Percentiles rank a stretch among this genome's conserved stretches.
These are phyloP conservation scores for Eretmochelys imbricata DNA, from an alignment of 2,113 vertebrate species.

Conservation along the genomic window DNA sequence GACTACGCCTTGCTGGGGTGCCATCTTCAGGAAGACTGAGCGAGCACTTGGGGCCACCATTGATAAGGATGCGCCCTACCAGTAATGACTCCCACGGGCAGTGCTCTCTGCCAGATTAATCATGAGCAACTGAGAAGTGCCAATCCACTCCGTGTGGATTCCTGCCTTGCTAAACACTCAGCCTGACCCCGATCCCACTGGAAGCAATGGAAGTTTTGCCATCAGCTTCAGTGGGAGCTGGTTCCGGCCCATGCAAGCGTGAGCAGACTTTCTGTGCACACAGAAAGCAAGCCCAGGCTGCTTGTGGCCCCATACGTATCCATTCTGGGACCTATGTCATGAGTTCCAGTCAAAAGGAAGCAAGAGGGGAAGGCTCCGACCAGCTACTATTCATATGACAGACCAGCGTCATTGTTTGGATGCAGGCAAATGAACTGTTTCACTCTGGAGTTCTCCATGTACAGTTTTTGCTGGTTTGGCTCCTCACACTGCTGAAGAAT, in stretches of 20 bases:
- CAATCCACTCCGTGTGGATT: background rate
- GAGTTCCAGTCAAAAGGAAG: background rate
- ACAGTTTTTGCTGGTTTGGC: background rate
- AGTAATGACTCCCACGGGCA: background rate
- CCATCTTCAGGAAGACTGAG: background rate
- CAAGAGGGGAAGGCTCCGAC: fast-evolving
- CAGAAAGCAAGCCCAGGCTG: background rate
- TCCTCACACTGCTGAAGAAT: background rate
- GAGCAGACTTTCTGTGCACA: background rate
- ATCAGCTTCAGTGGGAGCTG: background rate
- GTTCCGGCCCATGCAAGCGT: background rate
- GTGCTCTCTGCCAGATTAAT: background rate
- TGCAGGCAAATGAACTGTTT: background rate
- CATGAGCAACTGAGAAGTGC: background rate
- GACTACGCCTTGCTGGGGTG: background rate
- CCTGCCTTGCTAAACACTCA: background rate
- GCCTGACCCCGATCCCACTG: background rate
- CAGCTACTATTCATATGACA: background rate
- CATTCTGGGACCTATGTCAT: background rate
- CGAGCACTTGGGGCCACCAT: background rate
- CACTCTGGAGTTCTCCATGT: background rate
- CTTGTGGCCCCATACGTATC: background rate
- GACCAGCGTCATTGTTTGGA: background rate
- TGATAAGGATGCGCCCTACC: background rate
- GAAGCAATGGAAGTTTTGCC: background rate